Conservation (phyloP, 2,888 invertebrate genomes). For the Alloscopus bannaensis region DNA sequence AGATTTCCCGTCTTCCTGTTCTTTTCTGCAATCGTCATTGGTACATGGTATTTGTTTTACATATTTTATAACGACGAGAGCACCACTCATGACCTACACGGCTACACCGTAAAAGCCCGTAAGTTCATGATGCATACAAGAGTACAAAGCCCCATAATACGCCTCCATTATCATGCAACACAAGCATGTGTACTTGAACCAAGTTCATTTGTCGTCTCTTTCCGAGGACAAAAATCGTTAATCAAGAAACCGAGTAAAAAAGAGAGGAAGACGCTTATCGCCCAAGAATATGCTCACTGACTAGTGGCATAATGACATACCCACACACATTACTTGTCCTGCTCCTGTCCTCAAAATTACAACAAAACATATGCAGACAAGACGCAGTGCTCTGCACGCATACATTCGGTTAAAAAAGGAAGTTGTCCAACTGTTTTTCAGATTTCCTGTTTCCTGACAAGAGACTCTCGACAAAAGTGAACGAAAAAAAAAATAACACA, state of each 20-base stretch:
- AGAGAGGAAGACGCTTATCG: conserved; percentile 57
- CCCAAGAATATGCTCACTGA: not conserved
- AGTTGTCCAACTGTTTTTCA: conserved; percentile 71
- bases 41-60: conserved; percentile 11
- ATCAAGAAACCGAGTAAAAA: conserved; percentile 4
- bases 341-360: conserved; percentile 24
- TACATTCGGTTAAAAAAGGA: conserved; percentile 59
- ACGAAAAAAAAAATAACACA: not conserved
- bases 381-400: no score
- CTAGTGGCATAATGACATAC: conserved; percentile 13
- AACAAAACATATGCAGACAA: not conserved
- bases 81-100: conserved; percentile 61
- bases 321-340: not conserved
- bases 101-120: not conserved
- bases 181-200: no score
- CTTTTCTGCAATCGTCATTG: no score
- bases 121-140: no score
- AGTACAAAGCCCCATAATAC: no score
- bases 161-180: no score
- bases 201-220: no score
- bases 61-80: not conserved
- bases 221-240: conserved; percentile 8
- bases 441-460: conserved; percentile 73
- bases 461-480: not conserved
- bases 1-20: conserved; percentile 43